Percentiles rank a stretch among this genome's conserved stretches.
phyloP scores from a whole-genome alignment of 1,140 invertebrate genomes.

The Rhyzopertha dominica region DNA sequence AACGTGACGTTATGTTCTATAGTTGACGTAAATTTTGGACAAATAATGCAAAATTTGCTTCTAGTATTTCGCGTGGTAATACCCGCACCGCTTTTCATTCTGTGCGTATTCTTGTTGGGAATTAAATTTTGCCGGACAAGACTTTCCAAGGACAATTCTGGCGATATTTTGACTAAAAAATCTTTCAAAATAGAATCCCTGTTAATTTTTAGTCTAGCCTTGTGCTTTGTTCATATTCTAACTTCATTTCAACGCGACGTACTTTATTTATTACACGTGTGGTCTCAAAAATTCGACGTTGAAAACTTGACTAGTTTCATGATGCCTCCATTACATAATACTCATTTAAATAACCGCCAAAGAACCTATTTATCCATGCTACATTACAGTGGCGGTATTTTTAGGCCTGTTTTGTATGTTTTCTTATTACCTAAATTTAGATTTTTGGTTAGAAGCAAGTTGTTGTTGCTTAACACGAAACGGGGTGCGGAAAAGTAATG shows the following conservation, averaged over 20 bases:
- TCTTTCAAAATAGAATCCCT: conserved; percentile 28
- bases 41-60: conserved; percentile 32
- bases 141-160: conserved; percentile 23
- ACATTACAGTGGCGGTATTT: conserved; percentile 29
- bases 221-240: conserved; percentile 28
- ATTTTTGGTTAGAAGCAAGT: conserved; percentile 21
- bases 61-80: conserved; percentile 32
- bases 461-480: no score
- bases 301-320: conserved; percentile 25
- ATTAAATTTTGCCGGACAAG: conserved; percentile 26
- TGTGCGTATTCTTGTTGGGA: conserved; percentile 30
- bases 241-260: conserved; percentile 36
- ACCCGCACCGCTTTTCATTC: conserved; percentile 28
- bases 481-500: no score
- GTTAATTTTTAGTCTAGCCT: conserved; percentile 29
- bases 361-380: conserved; percentile 30
- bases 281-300: conserved; percentile 19
- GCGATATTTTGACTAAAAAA: conserved; percentile 33
- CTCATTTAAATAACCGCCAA: conserved; percentile 20
- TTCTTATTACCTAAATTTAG: conserved; percentile 32
- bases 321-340: conserved; percentile 32
- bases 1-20: conserved; percentile 33
- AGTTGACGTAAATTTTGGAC: conserved; percentile 29
- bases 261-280: conserved; percentile 28
- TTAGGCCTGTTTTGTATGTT: conserved; percentile 30